phyloP scores from a whole-genome alignment of 2,113 vertebrate genomes.

The Carettochelys insculpta region DNA sequence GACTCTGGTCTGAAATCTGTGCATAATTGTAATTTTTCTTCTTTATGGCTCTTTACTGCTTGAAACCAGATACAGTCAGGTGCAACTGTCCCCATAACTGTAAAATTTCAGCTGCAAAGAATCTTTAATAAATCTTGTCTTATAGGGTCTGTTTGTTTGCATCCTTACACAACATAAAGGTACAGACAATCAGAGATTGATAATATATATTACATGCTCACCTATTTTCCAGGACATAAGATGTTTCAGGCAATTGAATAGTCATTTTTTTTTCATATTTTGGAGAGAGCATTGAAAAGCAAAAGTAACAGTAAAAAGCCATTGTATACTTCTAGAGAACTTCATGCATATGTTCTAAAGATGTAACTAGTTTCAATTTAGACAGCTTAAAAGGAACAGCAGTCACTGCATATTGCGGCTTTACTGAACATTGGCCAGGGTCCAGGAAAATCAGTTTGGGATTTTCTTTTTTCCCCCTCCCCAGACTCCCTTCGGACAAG shows the following conservation, averaged over 20 bases:
- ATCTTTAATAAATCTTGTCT: not conserved
- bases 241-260: not conserved
- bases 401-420: not conserved
- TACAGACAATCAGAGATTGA: not conserved
- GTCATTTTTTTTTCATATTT: not conserved
- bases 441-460: not conserved
- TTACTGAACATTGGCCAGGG: not conserved
- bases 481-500: not conserved
- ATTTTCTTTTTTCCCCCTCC: accelerated
- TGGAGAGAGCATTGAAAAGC: not conserved
- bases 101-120: not conserved
- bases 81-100: not conserved
- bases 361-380: not conserved
- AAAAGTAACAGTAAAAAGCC: not conserved
- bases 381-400: not conserved
- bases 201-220: not conserved
- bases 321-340: not conserved
- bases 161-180: not conserved
- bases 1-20: not conserved
- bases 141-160: not conserved
- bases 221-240: not conserved
- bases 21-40: not conserved
- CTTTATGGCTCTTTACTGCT: not conserved
- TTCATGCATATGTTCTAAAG: not conserved
- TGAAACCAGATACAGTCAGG: not conserved